Evolutionary conservation across 2,888 invertebrate genomes (phyloP).

Genomic region (Litoditis marina): DNA sequence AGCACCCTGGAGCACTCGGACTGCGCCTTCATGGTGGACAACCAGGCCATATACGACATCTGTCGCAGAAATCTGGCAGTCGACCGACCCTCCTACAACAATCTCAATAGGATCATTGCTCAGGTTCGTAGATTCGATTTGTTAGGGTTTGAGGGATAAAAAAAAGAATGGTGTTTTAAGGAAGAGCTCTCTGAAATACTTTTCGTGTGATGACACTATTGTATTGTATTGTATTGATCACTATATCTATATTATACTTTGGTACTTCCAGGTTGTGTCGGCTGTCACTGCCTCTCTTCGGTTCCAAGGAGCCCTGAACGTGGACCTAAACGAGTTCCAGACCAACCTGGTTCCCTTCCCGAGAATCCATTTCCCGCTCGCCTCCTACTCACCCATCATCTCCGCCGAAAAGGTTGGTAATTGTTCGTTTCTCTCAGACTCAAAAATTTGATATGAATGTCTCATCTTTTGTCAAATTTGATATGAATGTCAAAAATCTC

Average conservation of each 20-base stretch:
- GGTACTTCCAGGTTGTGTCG: constrained; percentile 76
- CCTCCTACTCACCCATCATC: constrained; percentile 66
- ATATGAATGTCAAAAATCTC: no score
- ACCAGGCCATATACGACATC: constrained; percentile 84
- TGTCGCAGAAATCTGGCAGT: constrained; percentile 70
- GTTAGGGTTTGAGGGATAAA: no score
- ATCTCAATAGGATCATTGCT: constrained; percentile 86
- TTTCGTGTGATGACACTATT: no score
- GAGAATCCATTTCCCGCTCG: constrained; percentile 82
- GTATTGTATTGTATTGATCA: no score
- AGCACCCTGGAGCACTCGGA: constrained; percentile 88
- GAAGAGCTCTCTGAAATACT: no score
- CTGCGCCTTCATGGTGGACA: constrained; percentile 87
- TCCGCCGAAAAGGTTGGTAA: constrained; percentile 48
- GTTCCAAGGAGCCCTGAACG: constrained; percentile 84
- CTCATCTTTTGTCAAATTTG: no score
- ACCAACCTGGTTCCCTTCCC: constrained; percentile 74
- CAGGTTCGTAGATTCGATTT: no score
- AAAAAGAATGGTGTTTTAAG: no score
- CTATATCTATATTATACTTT: no score
- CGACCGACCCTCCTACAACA: constrained; percentile 76
- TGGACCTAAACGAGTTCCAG: constrained; percentile 78
- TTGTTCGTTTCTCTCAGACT: no score
- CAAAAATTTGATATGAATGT: no score
- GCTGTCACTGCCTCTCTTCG: constrained; percentile 86